Evolutionary conservation across 2,113 vertebrate species (phyloP).

Genomic region (Bos indicus): DNA sequence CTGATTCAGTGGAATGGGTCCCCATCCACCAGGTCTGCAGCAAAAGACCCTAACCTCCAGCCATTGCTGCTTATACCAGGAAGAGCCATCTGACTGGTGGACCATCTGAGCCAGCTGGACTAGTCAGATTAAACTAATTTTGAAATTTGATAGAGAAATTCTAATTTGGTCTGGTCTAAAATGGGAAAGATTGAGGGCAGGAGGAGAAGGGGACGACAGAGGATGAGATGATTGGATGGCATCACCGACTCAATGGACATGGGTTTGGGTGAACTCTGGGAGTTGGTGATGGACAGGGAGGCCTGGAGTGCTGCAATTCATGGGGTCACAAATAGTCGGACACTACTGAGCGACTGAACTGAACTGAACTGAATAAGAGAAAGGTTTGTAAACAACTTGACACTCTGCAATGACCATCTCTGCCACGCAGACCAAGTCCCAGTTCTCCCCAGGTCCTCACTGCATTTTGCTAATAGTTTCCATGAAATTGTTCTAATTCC

Average conservation of each 20-base stretch:
- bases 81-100: neutral
- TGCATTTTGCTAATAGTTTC: neutral
- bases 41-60: neutral
- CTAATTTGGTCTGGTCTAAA: neutral
- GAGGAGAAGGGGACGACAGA: neutral
- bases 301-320: neutral
- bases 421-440: neutral
- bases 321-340: fast-evolving
- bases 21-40: neutral
- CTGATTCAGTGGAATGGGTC: neutral
- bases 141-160: neutral
- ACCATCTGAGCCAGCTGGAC: neutral
- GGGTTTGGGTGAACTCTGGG: fast-evolving
- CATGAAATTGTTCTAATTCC: neutral
- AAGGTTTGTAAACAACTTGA: neutral
- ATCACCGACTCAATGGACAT: neutral
- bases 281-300: neutral
- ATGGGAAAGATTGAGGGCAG: neutral
- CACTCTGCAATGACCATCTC: neutral
- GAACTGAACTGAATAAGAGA: neutral
- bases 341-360: neutral
- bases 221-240: neutral
- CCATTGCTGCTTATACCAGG: neutral
- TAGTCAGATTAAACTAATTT: neutral
- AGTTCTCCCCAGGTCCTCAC: neutral